Conservation (phyloP, 2,113 vertebrate species). For the Prunella fulvescens region DNA sequence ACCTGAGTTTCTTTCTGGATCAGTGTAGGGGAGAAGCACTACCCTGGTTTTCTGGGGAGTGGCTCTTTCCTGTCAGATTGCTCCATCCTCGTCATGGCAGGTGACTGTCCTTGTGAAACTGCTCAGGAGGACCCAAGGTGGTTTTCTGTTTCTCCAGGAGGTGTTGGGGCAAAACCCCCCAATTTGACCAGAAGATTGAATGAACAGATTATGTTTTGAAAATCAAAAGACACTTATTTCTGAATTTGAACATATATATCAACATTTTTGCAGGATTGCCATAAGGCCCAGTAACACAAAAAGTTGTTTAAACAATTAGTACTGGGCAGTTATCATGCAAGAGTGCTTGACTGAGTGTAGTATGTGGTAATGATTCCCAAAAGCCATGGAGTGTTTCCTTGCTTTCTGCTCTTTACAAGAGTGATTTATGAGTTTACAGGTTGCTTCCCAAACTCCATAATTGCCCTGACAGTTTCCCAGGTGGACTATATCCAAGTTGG, state of each 20-base stretch:
- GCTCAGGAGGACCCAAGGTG: not conserved
- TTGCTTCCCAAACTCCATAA: slow-evolving; percentile 13
- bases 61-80: not conserved
- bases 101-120: not conserved
- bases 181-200: not conserved
- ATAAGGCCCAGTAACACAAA: not conserved
- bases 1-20: not conserved
- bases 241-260: not conserved
- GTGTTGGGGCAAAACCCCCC: accelerated
- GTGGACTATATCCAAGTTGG: not conserved
- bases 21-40: not conserved
- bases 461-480: not conserved
- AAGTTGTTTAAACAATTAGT: not conserved
- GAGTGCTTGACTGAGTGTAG: not conserved
- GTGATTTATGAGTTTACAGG: slow-evolving; percentile 49
- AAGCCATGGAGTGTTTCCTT: slow-evolving; percentile 14
- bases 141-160: not conserved
- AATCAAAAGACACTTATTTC: not conserved
- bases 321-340: not conserved
- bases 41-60: accelerated
- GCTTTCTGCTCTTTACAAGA: slow-evolving; percentile 7
- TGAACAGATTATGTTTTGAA: not conserved
- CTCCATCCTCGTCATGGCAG: not conserved
- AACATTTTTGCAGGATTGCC: not conserved
- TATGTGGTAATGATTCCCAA: not conserved